Evolutionary conservation across 92 coral and sea anemone genomes (phyloP).

Genomic region (Epizoanthus rinbou): DNA sequence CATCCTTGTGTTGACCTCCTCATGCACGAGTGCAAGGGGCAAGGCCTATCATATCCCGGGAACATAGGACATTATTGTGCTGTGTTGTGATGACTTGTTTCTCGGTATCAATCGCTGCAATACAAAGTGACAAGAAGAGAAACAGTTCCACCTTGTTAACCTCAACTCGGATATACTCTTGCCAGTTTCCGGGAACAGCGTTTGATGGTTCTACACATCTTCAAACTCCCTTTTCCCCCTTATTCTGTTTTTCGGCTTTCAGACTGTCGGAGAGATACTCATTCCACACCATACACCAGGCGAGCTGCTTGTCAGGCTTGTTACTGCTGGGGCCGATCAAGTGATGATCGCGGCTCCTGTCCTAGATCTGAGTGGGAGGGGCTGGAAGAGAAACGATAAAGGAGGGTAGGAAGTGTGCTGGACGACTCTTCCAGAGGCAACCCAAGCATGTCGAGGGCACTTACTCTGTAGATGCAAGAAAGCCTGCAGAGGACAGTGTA

Average conservation of each 20-base stretch:
- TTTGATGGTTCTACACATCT: not conserved
- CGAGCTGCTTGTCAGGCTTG: slow-evolving; percentile 58
- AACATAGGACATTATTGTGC: slow-evolving; percentile 22
- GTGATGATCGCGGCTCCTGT: slow-evolving; percentile 44
- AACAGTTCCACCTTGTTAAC: too few species aligned
- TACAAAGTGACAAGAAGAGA: too few species aligned
- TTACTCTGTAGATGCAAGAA: slow-evolving; percentile 65
- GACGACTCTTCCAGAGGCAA: slow-evolving; percentile 58
- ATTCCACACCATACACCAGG: slow-evolving; percentile 11
- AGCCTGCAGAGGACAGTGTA: slow-evolving; percentile 55
- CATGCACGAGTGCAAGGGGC: slow-evolving; percentile 66
- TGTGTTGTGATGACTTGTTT: slow-evolving; percentile 43
- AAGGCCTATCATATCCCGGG: slow-evolving; percentile 35
- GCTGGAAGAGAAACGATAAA: slow-evolving; percentile 45
- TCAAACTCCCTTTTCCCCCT: not conserved
- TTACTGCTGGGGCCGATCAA: slow-evolving; percentile 50
- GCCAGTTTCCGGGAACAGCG: too few species aligned
- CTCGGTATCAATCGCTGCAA: slow-evolving; percentile 5
- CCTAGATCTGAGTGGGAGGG: slow-evolving; percentile 60
- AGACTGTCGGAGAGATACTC: slow-evolving; percentile 11
- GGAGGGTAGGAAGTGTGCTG: slow-evolving; percentile 48
- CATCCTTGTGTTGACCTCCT: slow-evolving; percentile 63
- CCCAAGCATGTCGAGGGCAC: slow-evolving; percentile 54
- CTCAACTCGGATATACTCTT: too few species aligned
- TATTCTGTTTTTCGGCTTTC: too few species aligned